A percentile compares a stretch with the other conserved stretches of the same genome.
Conservation (phyloP, 2,113 vertebrate species). For the Columba livia region DNA sequence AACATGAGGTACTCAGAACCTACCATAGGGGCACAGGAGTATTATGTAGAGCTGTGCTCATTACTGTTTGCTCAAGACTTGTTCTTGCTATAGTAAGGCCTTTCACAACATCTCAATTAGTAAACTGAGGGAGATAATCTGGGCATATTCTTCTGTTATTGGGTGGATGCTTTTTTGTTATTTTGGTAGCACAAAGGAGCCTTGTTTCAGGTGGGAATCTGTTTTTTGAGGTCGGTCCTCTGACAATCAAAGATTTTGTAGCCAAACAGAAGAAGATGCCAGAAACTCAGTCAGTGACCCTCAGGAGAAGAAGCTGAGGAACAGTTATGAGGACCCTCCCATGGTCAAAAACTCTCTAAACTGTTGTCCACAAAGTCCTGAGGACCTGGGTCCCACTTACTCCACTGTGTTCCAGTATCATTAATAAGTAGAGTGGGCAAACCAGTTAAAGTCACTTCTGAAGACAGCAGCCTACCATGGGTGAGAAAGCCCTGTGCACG, state of each 20-base stretch:
- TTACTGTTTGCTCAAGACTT: not conserved
- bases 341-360: not conserved
- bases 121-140: not conserved
- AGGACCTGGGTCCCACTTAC: not conserved
- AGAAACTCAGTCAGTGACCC: not conserved
- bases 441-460: not conserved
- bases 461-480: not conserved
- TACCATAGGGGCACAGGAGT: not conserved
- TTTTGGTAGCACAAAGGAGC: not conserved
- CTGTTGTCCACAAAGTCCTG: not conserved
- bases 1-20: not conserved
- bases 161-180: not conserved
- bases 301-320: not conserved
- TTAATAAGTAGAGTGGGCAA: not conserved
- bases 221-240: not conserved
- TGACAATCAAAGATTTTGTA: not conserved
- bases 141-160: not conserved
- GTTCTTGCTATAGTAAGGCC: not conserved
- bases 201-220: not conserved
- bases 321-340: not conserved
- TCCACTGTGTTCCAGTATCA: not conserved
- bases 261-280: not conserved
- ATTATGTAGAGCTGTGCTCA: not conserved
- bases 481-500: not conserved
- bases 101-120: not conserved